phyloP scores from a whole-genome alignment of 2,113 vertebrate species.

The Amazona vittata region DNA sequence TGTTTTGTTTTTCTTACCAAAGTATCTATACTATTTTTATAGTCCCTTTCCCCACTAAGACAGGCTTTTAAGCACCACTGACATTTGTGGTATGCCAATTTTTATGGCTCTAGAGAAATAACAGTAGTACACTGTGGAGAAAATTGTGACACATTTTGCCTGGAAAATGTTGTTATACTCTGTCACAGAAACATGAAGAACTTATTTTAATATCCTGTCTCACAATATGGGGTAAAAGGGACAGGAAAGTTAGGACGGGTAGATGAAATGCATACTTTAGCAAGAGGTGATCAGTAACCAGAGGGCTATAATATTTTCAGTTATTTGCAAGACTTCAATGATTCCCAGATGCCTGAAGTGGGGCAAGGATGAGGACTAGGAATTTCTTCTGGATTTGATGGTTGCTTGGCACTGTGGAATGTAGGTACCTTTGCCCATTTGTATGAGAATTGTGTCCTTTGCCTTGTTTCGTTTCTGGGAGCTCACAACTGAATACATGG shows the following conservation, averaged over 20 bases:
- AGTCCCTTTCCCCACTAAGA: not conserved
- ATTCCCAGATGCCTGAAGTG: conserved; percentile 19
- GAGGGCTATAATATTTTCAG: not conserved
- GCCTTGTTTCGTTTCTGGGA: not conserved
- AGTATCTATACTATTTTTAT: not conserved
- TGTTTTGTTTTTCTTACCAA: not conserved
- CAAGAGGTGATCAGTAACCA: not conserved
- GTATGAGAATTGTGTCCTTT: not conserved
- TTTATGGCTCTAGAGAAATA: conserved; percentile 17
- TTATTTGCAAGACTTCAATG: conserved; percentile 11
- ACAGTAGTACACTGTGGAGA: not conserved
- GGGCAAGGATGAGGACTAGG: not conserved
- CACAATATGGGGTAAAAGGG: conserved; percentile 9
- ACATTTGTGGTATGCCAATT: not conserved
- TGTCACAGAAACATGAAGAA: not conserved
- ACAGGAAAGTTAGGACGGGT: not conserved
- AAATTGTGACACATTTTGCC: conserved; percentile 18
- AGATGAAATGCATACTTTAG: not conserved
- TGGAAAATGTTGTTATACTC: not conserved
- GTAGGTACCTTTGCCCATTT: conserved; percentile 43
- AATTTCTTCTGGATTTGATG: conserved; percentile 40
- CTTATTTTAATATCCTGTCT: conserved; percentile 46
- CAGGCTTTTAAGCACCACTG: not conserved
- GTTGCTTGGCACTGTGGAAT: conserved; percentile 50
- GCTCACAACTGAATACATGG: not conserved